Evolutionary conservation across 2,797 vertebrate species (phyloP).

Genomic region (Leptatherina wallacei): DNA sequence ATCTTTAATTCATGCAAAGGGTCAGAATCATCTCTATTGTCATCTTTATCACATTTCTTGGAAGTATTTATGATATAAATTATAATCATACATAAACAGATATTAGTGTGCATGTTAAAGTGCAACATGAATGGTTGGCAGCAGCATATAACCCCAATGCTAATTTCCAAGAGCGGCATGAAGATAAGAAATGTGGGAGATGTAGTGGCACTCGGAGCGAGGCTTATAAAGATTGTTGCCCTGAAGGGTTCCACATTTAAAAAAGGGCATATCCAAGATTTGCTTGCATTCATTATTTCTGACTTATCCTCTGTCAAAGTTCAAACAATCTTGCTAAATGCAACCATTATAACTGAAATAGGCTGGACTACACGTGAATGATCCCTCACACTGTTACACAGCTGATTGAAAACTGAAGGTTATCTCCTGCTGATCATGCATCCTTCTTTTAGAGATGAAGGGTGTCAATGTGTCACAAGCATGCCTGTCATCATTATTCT

Average conservation of each 20-base stretch:
- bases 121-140: neutral
- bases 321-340: conserved; percentile 11
- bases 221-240: conserved; percentile 49
- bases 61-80: neutral
- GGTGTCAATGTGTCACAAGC: conserved; percentile 55
- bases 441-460: conserved; percentile 42
- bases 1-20: neutral
- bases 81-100: neutral
- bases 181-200: conserved; percentile 50
- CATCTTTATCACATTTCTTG: neutral
- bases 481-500: conserved; percentile 43
- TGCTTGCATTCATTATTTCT: conserved; percentile 63
- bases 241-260: conserved; percentile 57
- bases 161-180: conserved; percentile 24
- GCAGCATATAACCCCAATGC: neutral
- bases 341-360: conserved; percentile 4
- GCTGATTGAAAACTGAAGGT: conserved; percentile 16
- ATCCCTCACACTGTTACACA: conserved; percentile 19
- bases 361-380: conserved; percentile 12
- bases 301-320: conserved; percentile 9
- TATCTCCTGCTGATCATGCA: conserved; percentile 34
- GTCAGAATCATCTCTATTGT: neutral
- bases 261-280: conserved; percentile 49
- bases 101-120: neutral
- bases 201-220: conserved; percentile 21